These are phyloP conservation scores for Nyctibius grandis DNA, from an alignment of 2,797 vertebrate species.

Conservation along the genomic window DNA sequence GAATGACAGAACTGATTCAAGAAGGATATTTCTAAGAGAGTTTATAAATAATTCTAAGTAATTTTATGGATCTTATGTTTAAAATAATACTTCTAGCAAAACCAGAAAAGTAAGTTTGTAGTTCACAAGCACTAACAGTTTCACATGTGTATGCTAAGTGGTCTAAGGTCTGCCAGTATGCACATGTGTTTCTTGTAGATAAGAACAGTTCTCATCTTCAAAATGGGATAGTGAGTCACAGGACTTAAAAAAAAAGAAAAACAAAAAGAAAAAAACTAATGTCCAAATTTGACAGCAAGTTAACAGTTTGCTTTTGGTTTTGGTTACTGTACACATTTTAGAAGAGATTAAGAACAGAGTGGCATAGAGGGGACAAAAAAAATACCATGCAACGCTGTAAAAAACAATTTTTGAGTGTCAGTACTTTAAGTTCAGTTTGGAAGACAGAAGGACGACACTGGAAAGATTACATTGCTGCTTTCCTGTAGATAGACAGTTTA, in stretches of 20 bases:
- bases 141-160: not conserved
- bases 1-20: not conserved
- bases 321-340: not conserved
- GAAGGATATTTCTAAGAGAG: not conserved
- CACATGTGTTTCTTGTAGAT: slow-evolving; percentile 44
- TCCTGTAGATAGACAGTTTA: not conserved
- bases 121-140: not conserved
- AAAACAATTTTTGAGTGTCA: not conserved
- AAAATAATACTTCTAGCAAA: not conserved
- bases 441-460: not conserved
- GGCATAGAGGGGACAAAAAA: not conserved
- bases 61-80: not conserved
- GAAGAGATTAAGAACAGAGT: not conserved
- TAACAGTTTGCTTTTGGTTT: not conserved
- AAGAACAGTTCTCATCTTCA: not conserved
- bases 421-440: not conserved
- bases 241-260: not conserved
- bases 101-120: not conserved
- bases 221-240: not conserved
- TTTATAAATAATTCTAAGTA: not conserved
- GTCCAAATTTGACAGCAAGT: not conserved
- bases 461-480: not conserved
- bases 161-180: not conserved
- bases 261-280: not conserved
- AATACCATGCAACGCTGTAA: not conserved